Evolutionary conservation across 1,140 invertebrate species (phyloP).

Genomic region (Agraylea sexmaculata): DNA sequence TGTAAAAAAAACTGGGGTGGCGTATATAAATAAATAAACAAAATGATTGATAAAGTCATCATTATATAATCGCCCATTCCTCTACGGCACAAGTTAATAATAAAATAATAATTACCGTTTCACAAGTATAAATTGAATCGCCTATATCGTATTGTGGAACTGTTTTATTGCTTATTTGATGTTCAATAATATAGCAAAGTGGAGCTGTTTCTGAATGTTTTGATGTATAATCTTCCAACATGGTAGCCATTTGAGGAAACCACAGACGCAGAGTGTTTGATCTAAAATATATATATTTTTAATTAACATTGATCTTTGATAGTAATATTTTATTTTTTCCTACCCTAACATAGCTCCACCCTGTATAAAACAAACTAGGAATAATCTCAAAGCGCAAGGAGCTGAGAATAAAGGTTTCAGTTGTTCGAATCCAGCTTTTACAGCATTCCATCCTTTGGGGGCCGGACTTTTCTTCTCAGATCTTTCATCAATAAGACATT

Average conservation of each 20-base stretch:
- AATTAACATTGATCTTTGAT: too few species aligned
- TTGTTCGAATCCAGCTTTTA: slow-evolving; percentile 34
- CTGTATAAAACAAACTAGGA: slow-evolving; percentile 34
- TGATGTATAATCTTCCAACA: slow-evolving; percentile 28
- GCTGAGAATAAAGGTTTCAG: slow-evolving; percentile 34
- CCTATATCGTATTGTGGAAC: slow-evolving; percentile 1
- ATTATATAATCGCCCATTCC: too few species aligned
- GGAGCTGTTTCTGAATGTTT: slow-evolving; percentile 15
- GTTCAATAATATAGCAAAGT: slow-evolving; percentile 13
- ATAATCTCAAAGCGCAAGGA: slow-evolving; percentile 29
- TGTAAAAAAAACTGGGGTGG: too few species aligned
- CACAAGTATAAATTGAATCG: slow-evolving; percentile 9
- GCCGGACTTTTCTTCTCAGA: slow-evolving; percentile 21
- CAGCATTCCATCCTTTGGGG: slow-evolving; percentile 28
- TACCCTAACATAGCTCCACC: slow-evolving; percentile 39
- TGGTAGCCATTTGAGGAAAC: slow-evolving; percentile 51
- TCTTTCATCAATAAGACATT: slow-evolving; percentile 34
- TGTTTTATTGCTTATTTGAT: slow-evolving; percentile 18
- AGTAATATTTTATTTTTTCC: too few species aligned
- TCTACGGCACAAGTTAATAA: background rate
- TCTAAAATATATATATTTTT: slow-evolving; percentile 22
- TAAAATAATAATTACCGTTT: slow-evolving; percentile 9
- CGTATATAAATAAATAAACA: too few species aligned
- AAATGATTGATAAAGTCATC: too few species aligned
- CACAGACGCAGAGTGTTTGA: slow-evolving; percentile 43